These are phyloP conservation scores for Eugnorisma glareosa DNA, from an alignment of 2,888 invertebrate species.

Conservation along the genomic window DNA sequence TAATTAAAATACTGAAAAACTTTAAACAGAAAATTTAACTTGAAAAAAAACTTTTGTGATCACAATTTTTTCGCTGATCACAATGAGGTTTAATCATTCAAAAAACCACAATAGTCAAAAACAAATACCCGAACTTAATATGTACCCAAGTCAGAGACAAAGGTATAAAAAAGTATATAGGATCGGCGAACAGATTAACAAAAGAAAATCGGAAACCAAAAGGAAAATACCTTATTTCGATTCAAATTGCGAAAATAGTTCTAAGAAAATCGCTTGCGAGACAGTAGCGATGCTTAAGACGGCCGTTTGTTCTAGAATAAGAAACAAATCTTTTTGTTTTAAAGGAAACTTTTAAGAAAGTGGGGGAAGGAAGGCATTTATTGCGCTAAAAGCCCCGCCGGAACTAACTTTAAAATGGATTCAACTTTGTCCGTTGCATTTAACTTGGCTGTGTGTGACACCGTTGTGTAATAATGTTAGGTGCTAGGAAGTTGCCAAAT, in stretches of 20 bases:
- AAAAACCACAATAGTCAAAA: conserved; percentile 14
- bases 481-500: neutral
- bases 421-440: conserved; percentile 90
- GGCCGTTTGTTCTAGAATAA: conserved; percentile 84
- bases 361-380: conserved; percentile 90
- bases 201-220: conserved; percentile 66
- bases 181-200: conserved; percentile 56
- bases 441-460: conserved; percentile 78
- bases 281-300: conserved; percentile 71
- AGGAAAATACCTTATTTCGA: conserved; percentile 69
- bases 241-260: conserved; percentile 73
- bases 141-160: conserved; percentile 24
- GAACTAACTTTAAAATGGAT: conserved; percentile 90
- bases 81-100: neutral
- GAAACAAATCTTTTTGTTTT: conserved; percentile 89
- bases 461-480: conserved; percentile 68
- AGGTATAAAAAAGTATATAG: conserved; percentile 30
- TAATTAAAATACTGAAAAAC: neutral
- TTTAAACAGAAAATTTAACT: too few species aligned
- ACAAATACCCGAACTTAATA: conserved; percentile 32
- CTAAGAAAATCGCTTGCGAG: conserved; percentile 65
- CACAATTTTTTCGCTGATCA: neutral
- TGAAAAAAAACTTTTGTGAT: too few species aligned
- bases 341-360: conserved; percentile 90
- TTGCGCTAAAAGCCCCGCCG: conserved; percentile 89